These are phyloP conservation scores for Oostethus manadensis DNA, from an alignment of 2,113 vertebrate species.

Conservation along the genomic window DNA sequence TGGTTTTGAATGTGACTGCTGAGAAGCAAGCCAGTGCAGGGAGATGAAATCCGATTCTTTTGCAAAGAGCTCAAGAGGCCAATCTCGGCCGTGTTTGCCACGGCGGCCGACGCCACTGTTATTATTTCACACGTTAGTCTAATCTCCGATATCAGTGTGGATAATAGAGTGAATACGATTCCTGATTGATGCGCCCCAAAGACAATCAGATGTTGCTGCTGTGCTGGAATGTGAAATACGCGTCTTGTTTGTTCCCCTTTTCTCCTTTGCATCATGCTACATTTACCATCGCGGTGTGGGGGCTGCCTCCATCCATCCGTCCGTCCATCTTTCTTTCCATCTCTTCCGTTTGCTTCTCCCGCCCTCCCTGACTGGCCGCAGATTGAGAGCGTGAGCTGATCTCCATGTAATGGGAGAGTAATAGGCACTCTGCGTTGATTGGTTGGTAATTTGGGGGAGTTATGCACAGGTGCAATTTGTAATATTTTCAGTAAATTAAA, in stretches of 20 bases:
- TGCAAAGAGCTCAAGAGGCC: constrained; percentile 44
- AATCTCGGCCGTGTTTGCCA: constrained; percentile 25
- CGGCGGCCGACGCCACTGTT: neutral
- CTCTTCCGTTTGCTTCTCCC: constrained; percentile 32
- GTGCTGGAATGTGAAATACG: constrained; percentile 2
- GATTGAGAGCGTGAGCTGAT: constrained; percentile 99
- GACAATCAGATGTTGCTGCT: constrained; percentile 15
- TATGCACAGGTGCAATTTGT: constrained; percentile 99
- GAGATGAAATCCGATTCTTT: constrained; percentile 13
- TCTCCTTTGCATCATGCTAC: constrained; percentile 30
- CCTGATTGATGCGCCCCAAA: constrained; percentile 12
- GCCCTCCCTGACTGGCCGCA: constrained; percentile 90
- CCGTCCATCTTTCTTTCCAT: constrained; percentile 58
- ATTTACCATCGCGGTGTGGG: constrained; percentile 39
- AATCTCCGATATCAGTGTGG: constrained; percentile 9
- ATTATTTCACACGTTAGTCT: constrained; percentile 6
- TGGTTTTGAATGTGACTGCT: neutral
- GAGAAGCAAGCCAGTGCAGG: neutral
- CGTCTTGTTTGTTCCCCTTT: constrained; percentile 32
- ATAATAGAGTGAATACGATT: constrained; percentile 18
- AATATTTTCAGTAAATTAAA: constrained; percentile 99
- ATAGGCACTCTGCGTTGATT: constrained; percentile 99
- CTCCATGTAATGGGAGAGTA: constrained; percentile 99
- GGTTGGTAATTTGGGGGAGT: constrained; percentile 99
- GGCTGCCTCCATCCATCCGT: constrained; percentile 25